phyloP scores from a whole-genome alignment of 2,888 invertebrate species.

The Aquatica leii region DNA sequence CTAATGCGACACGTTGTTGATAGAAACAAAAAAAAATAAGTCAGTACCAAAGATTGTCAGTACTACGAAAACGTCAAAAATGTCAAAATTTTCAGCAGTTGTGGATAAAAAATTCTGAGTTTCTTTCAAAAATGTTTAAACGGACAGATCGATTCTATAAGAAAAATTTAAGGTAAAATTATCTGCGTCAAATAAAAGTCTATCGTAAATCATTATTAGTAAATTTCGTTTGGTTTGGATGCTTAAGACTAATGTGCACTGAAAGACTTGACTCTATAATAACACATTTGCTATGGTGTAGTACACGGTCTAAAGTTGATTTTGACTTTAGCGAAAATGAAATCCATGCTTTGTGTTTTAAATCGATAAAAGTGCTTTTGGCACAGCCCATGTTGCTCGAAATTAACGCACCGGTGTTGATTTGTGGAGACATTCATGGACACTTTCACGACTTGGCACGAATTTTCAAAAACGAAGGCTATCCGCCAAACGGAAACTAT shows the following conservation, averaged over 20 bases:
- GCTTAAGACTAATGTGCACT: background rate
- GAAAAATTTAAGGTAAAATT: too few species aligned
- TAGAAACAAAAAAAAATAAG: too few species aligned
- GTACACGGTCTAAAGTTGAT: background rate
- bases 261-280: background rate
- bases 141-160: too few species aligned
- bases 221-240: too few species aligned
- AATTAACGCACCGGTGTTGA: constrained; percentile 51
- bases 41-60: too few species aligned
- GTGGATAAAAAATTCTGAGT: too few species aligned
- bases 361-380: constrained; percentile 49
- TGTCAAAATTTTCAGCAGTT: too few species aligned
- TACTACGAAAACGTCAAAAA: too few species aligned
- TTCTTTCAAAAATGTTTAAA: too few species aligned
- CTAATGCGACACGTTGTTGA: too few species aligned
- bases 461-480: constrained; percentile 71
- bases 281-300: background rate
- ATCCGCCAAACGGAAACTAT: constrained; percentile 73
- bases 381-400: constrained; percentile 54
- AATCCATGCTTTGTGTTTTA: constrained; percentile 50
- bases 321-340: constrained; percentile 43
- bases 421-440: constrained; percentile 68
- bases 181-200: too few species aligned
- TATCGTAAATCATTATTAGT: too few species aligned
- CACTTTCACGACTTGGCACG: constrained; percentile 70